phyloP scores from a whole-genome alignment of 2,888 invertebrate genomes.

The Drosophila anomalata region DNA sequence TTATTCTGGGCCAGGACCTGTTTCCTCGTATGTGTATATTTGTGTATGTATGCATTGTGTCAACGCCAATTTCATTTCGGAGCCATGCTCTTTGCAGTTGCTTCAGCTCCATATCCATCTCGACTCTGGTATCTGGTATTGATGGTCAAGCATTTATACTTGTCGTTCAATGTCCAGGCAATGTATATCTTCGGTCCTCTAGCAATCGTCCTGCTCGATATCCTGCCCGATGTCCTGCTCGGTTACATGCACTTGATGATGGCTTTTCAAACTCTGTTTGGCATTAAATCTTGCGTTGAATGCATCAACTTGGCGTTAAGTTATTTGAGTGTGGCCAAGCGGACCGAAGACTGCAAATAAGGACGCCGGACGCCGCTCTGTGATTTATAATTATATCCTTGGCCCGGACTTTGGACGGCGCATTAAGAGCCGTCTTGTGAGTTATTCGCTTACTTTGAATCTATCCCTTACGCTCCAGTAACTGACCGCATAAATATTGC shows the following conservation, averaged over 20 bases:
- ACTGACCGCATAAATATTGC: constrained; percentile 58
- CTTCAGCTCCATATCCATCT: constrained; percentile 19
- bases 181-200: constrained; percentile 51
- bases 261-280: constrained; percentile 66
- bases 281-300: constrained; percentile 63
- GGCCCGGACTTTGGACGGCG: constrained; percentile 31
- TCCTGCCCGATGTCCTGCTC: constrained; percentile 42
- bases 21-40: constrained; percentile 15
- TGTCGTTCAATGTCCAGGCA: constrained; percentile 65
- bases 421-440: constrained; percentile 45
- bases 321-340: constrained; percentile 66
- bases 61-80: constrained; percentile 59
- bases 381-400: constrained; percentile 70
- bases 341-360: constrained; percentile 34
- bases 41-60: constrained; percentile 37
- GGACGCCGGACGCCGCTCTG: constrained; percentile 17
- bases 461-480: constrained; percentile 51
- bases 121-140: constrained; percentile 53
- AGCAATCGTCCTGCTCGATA: constrained; percentile 13
- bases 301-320: constrained; percentile 64
- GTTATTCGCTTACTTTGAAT: constrained; percentile 44
- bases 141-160: constrained; percentile 68
- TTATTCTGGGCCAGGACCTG: constrained; percentile 35
- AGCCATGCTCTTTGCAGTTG: constrained; percentile 21
- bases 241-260: constrained; percentile 66